Evolutionary conservation across 2,888 invertebrate species (phyloP).

Genomic region (Helleia helle): DNA sequence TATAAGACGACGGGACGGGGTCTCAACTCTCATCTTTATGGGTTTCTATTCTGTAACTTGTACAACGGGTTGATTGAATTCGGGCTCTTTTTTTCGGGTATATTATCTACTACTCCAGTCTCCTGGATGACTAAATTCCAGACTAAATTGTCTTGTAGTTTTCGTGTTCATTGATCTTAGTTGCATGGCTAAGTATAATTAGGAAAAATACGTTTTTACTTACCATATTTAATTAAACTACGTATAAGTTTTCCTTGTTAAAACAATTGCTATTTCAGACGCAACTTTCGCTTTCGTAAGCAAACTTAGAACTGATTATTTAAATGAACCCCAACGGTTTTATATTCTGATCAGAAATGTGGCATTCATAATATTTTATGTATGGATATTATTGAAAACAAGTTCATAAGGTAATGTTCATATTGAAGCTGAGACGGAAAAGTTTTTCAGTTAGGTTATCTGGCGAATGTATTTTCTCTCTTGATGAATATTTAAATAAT

Average conservation of each 20-base stretch:
- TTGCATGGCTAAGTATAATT: too few species aligned
- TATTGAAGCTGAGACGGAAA: background rate
- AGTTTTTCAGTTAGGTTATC: background rate
- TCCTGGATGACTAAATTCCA: too few species aligned
- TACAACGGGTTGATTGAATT: too few species aligned
- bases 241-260: background rate
- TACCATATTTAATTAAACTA: constrained; percentile 11
- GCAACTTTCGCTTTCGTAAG: constrained; percentile 4
- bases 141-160: too few species aligned
- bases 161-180: too few species aligned
- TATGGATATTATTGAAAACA: constrained; percentile 36
- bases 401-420: constrained; percentile 32
- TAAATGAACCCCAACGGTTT: constrained; percentile 26
- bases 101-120: too few species aligned
- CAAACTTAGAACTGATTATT: constrained; percentile 14
- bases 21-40: too few species aligned
- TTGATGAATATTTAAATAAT: background rate
- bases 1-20: too few species aligned
- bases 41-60: too few species aligned
- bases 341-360: constrained; percentile 34
- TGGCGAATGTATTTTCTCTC: background rate
- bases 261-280: background rate
- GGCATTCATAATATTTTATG: constrained; percentile 27
- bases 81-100: too few species aligned
- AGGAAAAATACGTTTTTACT: constrained; percentile 1